These are phyloP conservation scores for Lasioglossum albipes DNA, from an alignment of 1,140 invertebrate species.

Conservation along the genomic window DNA sequence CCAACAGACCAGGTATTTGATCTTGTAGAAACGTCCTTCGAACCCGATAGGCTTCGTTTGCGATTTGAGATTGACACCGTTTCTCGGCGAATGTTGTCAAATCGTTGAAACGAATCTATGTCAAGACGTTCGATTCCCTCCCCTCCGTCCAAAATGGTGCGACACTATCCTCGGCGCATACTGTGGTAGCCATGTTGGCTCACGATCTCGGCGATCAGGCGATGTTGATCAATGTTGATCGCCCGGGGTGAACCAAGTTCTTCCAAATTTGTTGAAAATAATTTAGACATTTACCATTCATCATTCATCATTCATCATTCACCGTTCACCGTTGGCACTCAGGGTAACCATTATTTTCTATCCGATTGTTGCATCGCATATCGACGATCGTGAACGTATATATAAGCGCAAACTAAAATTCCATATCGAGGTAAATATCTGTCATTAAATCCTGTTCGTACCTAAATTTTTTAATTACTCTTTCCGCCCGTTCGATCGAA, in stretches of 20 bases:
- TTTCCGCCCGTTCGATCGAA: too few relatives aligned
- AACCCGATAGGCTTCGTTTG: neutral
- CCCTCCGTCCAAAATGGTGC: neutral
- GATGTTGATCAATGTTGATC: too few relatives aligned
- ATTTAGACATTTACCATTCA: too few relatives aligned
- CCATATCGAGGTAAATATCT: too few relatives aligned
- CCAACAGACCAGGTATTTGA: conserved; percentile 33
- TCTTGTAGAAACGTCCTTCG: conserved; percentile 11
- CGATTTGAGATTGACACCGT: neutral
- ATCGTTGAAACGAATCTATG: conserved; percentile 17
- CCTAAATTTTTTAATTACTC: too few relatives aligned
- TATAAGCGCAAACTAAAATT: too few relatives aligned
- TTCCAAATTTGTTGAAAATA: neutral
- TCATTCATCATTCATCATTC: too few relatives aligned
- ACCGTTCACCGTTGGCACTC: too few relatives aligned
- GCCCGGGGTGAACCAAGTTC: conserved; percentile 4
- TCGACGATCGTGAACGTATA: too few relatives aligned
- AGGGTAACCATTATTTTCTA: too few relatives aligned
- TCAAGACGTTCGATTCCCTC: conserved; percentile 35
- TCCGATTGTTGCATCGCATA: too few relatives aligned
- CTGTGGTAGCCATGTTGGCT: conserved; percentile 21
- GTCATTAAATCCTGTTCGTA: too few relatives aligned
- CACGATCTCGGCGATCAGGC: neutral
- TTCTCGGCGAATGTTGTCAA: neutral
- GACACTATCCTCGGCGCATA: neutral